Percentiles rank a stretch among this genome's conserved stretches.
Conservation (phyloP, 2,113 vertebrate genomes). For the Gadus chalcogrammus region DNA sequence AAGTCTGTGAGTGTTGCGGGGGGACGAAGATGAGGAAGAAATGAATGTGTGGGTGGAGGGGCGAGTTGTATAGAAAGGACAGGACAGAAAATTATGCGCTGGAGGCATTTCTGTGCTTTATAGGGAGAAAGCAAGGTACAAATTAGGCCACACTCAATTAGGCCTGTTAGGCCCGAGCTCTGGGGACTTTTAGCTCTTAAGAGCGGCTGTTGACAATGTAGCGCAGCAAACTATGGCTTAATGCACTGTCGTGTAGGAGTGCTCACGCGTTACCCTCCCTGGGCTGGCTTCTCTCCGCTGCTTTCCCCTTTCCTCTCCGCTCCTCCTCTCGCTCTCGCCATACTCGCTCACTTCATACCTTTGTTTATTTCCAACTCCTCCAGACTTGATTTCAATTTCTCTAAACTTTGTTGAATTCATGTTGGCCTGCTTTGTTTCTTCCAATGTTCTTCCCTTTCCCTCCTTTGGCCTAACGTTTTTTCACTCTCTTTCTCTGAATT, state of each 20-base stretch:
- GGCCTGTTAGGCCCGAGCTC: conserved; percentile 59
- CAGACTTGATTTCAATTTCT: too few species aligned
- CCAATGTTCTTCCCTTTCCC: too few species aligned
- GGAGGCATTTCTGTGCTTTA: conserved; percentile 67
- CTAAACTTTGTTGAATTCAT: too few species aligned
- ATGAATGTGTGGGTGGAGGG: conserved; percentile 5
- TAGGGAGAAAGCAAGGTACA: conserved; percentile 58
- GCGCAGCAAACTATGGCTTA: conserved; percentile 45
- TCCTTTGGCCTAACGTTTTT: too few species aligned
- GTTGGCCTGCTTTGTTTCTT: too few species aligned
- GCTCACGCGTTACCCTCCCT: conserved; percentile 11
- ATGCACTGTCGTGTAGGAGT: conserved; percentile 37
- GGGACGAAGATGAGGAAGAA: conserved; percentile 29
- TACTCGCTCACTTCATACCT: not conserved
- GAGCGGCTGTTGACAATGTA: conserved; percentile 56
- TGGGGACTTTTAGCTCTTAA: conserved; percentile 65
- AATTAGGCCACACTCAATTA: conserved; percentile 74
- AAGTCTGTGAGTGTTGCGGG: conserved; percentile 16
- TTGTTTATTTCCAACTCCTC: not conserved
- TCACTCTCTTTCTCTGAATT: too few species aligned
- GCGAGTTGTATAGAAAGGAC: conserved; percentile 47
- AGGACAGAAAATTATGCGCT: conserved; percentile 58
- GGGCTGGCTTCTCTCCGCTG: not conserved
- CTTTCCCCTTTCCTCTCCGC: conserved; percentile 6
- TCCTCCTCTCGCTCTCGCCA: too few species aligned